These are phyloP conservation scores for Gambusia holbrooki DNA, from an alignment of 2,113 vertebrate genomes.

Conservation along the genomic window DNA sequence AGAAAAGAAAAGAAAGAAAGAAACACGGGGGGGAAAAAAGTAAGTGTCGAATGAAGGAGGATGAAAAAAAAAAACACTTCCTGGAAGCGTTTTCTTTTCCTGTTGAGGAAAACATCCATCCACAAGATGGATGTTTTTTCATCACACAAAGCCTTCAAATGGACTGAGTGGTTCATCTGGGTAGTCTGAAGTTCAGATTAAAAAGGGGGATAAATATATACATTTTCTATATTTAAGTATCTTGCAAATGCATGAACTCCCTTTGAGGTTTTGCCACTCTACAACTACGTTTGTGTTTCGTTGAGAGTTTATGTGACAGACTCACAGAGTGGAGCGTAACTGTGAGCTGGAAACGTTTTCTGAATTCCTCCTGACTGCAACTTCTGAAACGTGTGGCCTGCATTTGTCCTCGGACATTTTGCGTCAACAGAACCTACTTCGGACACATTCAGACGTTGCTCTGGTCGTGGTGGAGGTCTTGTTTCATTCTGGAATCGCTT, in stretches of 20 bases:
- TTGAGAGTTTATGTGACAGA: neutral
- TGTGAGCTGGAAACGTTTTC: too few relatives aligned
- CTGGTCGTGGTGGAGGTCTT: too few relatives aligned
- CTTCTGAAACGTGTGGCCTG: too few relatives aligned
- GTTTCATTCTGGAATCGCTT: too few relatives aligned
- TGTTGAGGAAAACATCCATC: neutral
- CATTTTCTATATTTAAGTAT: constrained; percentile 3
- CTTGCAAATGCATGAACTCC: too few relatives aligned
- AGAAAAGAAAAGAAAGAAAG: constrained; percentile 20
- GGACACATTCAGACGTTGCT: too few relatives aligned
- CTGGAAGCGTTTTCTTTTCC: neutral
- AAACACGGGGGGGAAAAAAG: constrained; percentile 2
- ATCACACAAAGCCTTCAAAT: constrained; percentile 13
- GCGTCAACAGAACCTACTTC: too few relatives aligned
- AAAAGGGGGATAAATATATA: neutral
- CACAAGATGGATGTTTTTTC: constrained; percentile 1
- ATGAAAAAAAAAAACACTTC: constrained; percentile 41
- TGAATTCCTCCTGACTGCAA: neutral
- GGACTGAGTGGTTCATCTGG: constrained; percentile 4
- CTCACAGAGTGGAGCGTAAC: too few relatives aligned
- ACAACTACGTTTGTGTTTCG: neutral
- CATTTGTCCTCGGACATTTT: too few relatives aligned
- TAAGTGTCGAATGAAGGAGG: constrained; percentile 56
- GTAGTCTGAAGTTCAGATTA: constrained; percentile 9
- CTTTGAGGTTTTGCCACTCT: too few relatives aligned